Evolutionary conservation across 2,797 vertebrate species (phyloP).

Genomic region (Poeciliopsis presidionis): DNA sequence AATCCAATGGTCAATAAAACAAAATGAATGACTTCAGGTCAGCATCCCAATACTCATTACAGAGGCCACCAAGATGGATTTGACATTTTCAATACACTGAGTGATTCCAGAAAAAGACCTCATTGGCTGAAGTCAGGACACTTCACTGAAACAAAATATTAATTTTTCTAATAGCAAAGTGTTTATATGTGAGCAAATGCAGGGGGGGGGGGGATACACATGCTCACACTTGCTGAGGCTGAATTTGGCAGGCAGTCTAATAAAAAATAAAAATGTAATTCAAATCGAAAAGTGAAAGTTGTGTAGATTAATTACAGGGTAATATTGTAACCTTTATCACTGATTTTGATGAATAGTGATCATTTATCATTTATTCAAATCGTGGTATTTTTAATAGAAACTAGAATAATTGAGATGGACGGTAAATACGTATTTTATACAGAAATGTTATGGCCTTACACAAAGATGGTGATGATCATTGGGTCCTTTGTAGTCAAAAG

Average conservation of each 20-base stretch:
- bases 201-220: constrained; percentile 6
- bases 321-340: neutral
- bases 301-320: neutral
- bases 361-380: neutral
- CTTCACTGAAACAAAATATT: constrained; percentile 62
- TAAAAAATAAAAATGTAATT: neutral
- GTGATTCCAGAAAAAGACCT: constrained; percentile 72
- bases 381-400: neutral
- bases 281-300: neutral
- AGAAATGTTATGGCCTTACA: neutral
- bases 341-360: neutral
- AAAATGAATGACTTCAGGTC: constrained; percentile 74
- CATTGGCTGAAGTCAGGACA: constrained; percentile 72
- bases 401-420: neutral
- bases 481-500: neutral
- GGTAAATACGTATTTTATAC: neutral
- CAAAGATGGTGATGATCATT: neutral
- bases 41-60: constrained; percentile 68
- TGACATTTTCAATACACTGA: constrained; percentile 82
- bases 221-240: neutral
- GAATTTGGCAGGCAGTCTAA: neutral
- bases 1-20: constrained; percentile 77
- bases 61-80: constrained; percentile 76
- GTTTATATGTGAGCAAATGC: constrained; percentile 36
- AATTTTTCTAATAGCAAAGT: constrained; percentile 67